Evolutionary conservation across 2,888 invertebrate genomes (phyloP).

Genomic region (Pocota personata): DNA sequence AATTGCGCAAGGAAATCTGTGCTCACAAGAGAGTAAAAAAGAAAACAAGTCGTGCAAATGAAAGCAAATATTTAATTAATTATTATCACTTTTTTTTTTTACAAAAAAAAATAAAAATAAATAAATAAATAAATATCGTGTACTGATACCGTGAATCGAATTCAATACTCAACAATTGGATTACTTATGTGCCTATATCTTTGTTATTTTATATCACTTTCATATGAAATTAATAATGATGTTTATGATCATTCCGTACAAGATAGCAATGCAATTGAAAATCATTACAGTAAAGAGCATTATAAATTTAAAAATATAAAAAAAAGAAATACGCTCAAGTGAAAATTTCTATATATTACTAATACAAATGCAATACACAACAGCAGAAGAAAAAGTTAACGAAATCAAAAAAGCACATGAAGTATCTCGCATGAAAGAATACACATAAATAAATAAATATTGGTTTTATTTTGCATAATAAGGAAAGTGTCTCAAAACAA

Average conservation of each 20-base stretch:
- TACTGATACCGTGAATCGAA: conserved; percentile 19
- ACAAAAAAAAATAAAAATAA: no score
- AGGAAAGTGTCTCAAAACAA: conserved; percentile 58
- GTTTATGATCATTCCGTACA: conserved; percentile 52
- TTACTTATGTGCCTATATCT: conserved; percentile 26
- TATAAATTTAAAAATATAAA: conserved; percentile 49
- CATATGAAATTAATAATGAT: conserved; percentile 41
- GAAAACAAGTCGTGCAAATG: conserved; percentile 61
- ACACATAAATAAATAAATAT: conserved; percentile 56
- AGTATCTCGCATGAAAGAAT: conserved; percentile 23
- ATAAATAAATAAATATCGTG: conserved; percentile 30
- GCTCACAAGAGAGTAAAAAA: conserved; percentile 22
- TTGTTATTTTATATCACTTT: not conserved
- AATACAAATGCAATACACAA: conserved; percentile 60
- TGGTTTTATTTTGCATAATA: conserved; percentile 58
- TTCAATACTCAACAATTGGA: conserved; percentile 59
- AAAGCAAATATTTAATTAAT: conserved; percentile 50
- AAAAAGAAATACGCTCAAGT: conserved; percentile 43
- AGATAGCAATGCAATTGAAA: conserved; percentile 60
- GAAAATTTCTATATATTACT: conserved; percentile 58
- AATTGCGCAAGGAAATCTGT: conserved; percentile 71
- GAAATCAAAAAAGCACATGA: conserved; percentile 59
- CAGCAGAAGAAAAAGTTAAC: conserved; percentile 64
- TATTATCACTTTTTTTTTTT: not conserved
- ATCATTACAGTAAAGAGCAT: conserved; percentile 53